These are phyloP conservation scores for Plotosus lineatus DNA, from an alignment of 2,113 vertebrate species.

Conservation along the genomic window DNA sequence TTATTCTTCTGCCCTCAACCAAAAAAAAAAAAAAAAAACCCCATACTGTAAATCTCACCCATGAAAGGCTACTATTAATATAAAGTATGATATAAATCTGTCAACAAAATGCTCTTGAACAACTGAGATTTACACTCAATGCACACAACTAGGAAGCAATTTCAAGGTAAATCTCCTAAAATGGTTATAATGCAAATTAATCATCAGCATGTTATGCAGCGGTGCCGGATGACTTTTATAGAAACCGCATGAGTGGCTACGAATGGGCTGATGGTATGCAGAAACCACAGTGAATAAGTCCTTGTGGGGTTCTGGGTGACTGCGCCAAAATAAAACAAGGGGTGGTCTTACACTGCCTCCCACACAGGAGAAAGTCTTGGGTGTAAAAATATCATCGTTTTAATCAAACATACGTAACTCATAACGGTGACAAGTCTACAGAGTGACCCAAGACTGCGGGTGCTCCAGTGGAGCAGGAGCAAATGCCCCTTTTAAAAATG, in stretches of 20 bases:
- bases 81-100: not conserved
- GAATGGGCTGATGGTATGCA: conserved; percentile 22
- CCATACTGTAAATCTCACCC: not conserved
- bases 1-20: conserved; percentile 1
- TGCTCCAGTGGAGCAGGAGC: not conserved
- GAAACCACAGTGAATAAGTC: conserved; percentile 40
- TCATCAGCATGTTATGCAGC: conserved; percentile 17
- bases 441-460: not conserved
- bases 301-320: conserved; percentile 41
- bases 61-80: not conserved
- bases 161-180: not conserved
- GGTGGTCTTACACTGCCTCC: conserved; percentile 27
- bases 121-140: not conserved
- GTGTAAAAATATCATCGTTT: conserved; percentile 13
- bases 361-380: conserved; percentile 4
- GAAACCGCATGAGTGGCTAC: conserved; percentile 12
- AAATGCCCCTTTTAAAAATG: conserved; percentile 21
- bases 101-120: not conserved
- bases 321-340: conserved; percentile 33
- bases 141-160: conserved; percentile 8
- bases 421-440: not conserved
- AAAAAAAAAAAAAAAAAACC: too few species aligned
- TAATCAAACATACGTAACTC: conserved; percentile 13
- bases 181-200: conserved; percentile 11
- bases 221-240: conserved; percentile 15